Percentiles rank a stretch among this genome's conserved stretches.
Evolutionary conservation across 2,888 invertebrate species (phyloP).

Genomic region (Epiblema foenella): DNA sequence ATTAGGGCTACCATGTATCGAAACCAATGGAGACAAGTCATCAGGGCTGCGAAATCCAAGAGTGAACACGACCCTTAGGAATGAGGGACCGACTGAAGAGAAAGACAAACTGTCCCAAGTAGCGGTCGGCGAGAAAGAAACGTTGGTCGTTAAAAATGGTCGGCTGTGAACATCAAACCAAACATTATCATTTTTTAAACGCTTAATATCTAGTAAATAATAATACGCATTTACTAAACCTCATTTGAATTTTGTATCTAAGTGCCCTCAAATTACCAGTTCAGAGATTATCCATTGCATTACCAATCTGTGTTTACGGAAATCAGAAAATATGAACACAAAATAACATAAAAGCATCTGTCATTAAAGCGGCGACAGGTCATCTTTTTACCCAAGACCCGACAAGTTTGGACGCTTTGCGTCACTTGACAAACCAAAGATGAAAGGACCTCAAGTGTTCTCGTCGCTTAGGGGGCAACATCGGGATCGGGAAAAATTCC

Average conservation of each 20-base stretch:
- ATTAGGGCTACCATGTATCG: too few relatives aligned
- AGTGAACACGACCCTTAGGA: too few relatives aligned
- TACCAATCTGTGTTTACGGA: neutral
- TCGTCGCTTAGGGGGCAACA: constrained; percentile 59
- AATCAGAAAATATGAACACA: neutral
- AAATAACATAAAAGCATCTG: constrained; percentile 12
- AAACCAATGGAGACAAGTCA: too few relatives aligned
- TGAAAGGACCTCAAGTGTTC: constrained; percentile 74
- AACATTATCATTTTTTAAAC: too few relatives aligned
- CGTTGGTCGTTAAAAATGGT: too few relatives aligned
- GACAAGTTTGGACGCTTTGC: constrained; percentile 51
- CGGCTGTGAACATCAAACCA: too few relatives aligned
- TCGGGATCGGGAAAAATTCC: constrained; percentile 69
- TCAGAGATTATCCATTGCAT: neutral
- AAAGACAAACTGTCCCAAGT: too few relatives aligned
- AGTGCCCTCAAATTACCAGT: neutral
- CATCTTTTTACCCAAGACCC: constrained; percentile 54
- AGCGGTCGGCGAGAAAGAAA: neutral
- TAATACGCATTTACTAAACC: too few relatives aligned
- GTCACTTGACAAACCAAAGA: constrained; percentile 65
- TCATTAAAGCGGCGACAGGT: constrained; percentile 53
- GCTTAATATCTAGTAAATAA: too few relatives aligned
- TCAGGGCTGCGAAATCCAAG: too few relatives aligned
- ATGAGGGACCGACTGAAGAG: too few relatives aligned
- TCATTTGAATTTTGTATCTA: neutral